phyloP scores from a whole-genome alignment of 2,888 invertebrate genomes.

The Altica lythri region DNA sequence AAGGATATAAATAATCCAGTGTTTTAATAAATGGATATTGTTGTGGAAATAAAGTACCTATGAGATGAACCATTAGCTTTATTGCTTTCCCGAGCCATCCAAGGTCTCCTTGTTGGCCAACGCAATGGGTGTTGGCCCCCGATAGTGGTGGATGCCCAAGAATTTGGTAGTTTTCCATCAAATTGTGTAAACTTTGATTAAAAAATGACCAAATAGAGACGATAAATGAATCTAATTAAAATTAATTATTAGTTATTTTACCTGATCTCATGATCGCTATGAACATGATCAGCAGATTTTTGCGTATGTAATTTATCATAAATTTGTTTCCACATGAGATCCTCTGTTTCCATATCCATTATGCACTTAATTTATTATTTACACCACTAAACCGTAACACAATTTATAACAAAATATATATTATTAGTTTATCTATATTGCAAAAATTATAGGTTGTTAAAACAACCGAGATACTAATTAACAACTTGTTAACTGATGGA shows the following conservation, averaged over 20 bases:
- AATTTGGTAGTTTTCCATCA: too few relatives aligned
- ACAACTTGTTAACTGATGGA: not conserved
- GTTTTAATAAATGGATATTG: too few relatives aligned
- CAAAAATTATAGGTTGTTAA: too few relatives aligned
- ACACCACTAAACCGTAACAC: constrained; percentile 1
- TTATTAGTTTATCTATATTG: not conserved
- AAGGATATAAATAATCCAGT: too few relatives aligned
- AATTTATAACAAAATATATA: not conserved
- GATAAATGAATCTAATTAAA: not conserved
- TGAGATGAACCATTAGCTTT: too few relatives aligned
- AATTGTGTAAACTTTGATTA: too few relatives aligned
- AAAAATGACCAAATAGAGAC: too few relatives aligned
- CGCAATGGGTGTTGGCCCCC: too few relatives aligned
- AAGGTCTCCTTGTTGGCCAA: too few relatives aligned
- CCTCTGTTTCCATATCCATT: constrained; percentile 65
- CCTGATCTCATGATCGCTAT: constrained; percentile 71
- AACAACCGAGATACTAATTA: not conserved
- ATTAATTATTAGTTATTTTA: constrained; percentile 50
- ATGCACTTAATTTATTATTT: constrained; percentile 12
- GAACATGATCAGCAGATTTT: constrained; percentile 61
- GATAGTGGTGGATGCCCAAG: too few relatives aligned
- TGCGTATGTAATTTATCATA: constrained; percentile 71
- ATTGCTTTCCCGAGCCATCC: too few relatives aligned
- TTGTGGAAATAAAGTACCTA: too few relatives aligned
- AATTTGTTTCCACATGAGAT: constrained; percentile 78